A percentile compares a stretch with the other conserved stretches of the same genome.
Evolutionary conservation across 2,113 vertebrate genomes (phyloP).

Genomic region (Microcebus ravelobensis): DNA sequence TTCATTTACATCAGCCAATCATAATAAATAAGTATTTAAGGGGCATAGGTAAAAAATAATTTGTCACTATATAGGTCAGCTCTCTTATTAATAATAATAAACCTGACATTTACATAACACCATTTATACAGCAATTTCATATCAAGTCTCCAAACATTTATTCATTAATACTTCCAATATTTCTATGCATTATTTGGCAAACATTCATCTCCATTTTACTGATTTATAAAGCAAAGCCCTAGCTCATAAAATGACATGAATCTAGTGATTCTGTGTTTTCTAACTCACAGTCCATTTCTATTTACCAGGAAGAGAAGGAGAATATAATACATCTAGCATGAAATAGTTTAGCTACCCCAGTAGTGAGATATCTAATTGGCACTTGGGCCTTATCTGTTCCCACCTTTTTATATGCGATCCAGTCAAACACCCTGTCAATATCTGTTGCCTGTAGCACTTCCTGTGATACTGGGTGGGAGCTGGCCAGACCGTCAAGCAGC

Average conservation of each 20-base stretch:
- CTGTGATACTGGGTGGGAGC: slow-evolving; percentile 97
- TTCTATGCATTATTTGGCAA: slow-evolving; percentile 31
- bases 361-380: not conserved
- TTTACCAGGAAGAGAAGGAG: not conserved
- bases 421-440: slow-evolving; percentile 97
- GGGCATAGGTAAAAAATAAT: slow-evolving; percentile 13
- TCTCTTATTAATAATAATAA: slow-evolving; percentile 48
- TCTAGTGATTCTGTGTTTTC: not conserved
- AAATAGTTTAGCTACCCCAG: not conserved
- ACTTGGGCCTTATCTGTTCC: slow-evolving; percentile 63
- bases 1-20: not conserved
- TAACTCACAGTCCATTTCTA: not conserved
- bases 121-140: slow-evolving; percentile 33
- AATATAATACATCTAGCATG: not conserved
- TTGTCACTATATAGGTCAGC: slow-evolving; percentile 5
- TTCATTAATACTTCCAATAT: slow-evolving; percentile 52
- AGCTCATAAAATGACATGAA: slow-evolving; percentile 18
- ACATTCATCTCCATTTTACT: slow-evolving; percentile 44
- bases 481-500: slow-evolving; percentile 94
- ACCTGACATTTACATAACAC: not conserved
- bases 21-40: slow-evolving; percentile 39
- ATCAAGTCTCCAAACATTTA: slow-evolving; percentile 19
- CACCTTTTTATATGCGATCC: slow-evolving; percentile 99
- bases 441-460: slow-evolving; percentile 95
- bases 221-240: not conserved